Conservation (phyloP, 2,113 vertebrate genomes). For the Columbina picui region DNA sequence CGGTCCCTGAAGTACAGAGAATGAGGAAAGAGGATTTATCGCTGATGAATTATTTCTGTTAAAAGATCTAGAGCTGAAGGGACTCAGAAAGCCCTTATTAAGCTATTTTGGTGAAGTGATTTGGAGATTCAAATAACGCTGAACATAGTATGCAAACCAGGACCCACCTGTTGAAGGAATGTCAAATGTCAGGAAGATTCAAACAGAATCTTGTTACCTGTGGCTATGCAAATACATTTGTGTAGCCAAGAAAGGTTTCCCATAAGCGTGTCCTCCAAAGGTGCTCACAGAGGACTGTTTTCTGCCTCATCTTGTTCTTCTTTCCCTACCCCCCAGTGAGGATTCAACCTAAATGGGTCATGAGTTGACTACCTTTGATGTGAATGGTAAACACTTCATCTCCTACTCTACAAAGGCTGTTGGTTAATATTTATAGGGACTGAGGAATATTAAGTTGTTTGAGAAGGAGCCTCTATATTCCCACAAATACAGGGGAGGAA, state of each 20-base stretch:
- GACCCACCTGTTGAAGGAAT: not conserved
- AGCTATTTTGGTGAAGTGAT: not conserved
- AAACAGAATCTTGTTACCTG: not conserved
- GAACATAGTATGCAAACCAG: not conserved
- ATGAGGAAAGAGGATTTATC: not conserved
- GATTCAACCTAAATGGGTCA: slow-evolving; percentile 28
- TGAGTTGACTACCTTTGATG: slow-evolving; percentile 36
- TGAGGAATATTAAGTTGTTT: not conserved
- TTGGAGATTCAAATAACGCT: not conserved
- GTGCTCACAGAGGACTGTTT: not conserved
- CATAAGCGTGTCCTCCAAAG: not conserved
- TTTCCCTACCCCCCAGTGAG: not conserved
- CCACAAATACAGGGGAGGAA: not conserved
- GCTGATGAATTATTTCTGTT: not conserved
- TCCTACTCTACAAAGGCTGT: not conserved
- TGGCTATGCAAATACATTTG: not conserved
- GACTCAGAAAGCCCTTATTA: not conserved
- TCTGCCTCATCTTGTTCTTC: not conserved
- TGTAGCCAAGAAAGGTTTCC: not conserved
- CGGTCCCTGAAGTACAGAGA: not conserved
- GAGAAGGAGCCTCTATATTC: not conserved
- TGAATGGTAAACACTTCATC: not conserved
- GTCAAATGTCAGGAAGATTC: not conserved
- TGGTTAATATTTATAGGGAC: slow-evolving; percentile 10
- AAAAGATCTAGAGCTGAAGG: not conserved